Percentiles rank a stretch among this genome's conserved stretches.
Evolutionary conservation across 2,113 vertebrate species (phyloP).

Genomic region (Oryctolagus cuniculus): mOryCun1.1 NC_091434.1:86031501-86032000

Average conservation of each 20-base stretch:
- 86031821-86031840: neutral
- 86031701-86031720: constrained; percentile 11
- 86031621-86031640: neutral
- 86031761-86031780: no score
- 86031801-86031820: constrained; percentile 13
- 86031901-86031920: neutral
- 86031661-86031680: neutral
- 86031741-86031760: neutral
- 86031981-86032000: neutral
- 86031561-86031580: no score
- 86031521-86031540: no score
- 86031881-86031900: constrained; percentile 9
- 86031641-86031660: neutral
- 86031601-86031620: neutral
- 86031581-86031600: no score
- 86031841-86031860: neutral
- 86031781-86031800: neutral
- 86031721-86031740: neutral
- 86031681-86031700: neutral
- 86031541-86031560: no score
- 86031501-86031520: no score
- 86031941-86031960: neutral
- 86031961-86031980: constrained; percentile 6
- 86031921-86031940: constrained; percentile 8
- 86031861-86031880: neutral